Base-by-base conservation (phyloP, 2,797 vertebrate genomes). In the Odontamblyopus rebecca region DNA sequence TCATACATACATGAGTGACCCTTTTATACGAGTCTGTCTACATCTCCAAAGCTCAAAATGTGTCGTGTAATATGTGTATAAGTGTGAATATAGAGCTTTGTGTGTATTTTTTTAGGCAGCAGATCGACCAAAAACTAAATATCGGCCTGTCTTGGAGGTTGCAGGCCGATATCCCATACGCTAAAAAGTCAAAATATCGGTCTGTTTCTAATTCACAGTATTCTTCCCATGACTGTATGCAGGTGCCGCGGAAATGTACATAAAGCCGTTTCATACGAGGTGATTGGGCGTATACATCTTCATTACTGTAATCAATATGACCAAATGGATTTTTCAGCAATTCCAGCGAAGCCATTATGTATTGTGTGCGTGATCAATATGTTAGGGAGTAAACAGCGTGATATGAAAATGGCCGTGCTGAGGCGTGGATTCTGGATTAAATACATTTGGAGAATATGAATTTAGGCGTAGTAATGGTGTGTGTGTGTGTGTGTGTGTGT, bases 251-350 rank as follows among this genome's bases (percentile, higher is more conserved):
- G 62, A 79, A 79, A 76, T 74, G 73, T 73, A 72, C 59, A 69
- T 6, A n/a, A 78, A 72, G 69, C 69, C 63, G 84, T 89, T 88
- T 87, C 81, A 85, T 82, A 79, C 62, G 9, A 38, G 71, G 72
- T 67, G 76, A 87, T 85, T 89, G 81, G 77, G 88, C 85, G 86
- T 91, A 87, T 91, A 91, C 81, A 82, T 93, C 86, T 90, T 93
- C 85, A 91, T 92, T 86, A 89, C 76, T 51, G 71, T 71, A 76
- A 88, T 90, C 88, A 70, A 92, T 92, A 84, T 41, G 61, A 80
- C 77, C 77, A 86, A 85, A 89, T 86, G 27, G 85, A 84, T 87
- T 88, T 91, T 60, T 60, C 82, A 84, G 82, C 81, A 77, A 84
- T 89, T 88, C 76, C 74, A 87, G 74, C 75, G 85, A 62, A 85